Conservation (phyloP, 2,797 vertebrate genomes). For the Coreius guichenoti region DNA sequence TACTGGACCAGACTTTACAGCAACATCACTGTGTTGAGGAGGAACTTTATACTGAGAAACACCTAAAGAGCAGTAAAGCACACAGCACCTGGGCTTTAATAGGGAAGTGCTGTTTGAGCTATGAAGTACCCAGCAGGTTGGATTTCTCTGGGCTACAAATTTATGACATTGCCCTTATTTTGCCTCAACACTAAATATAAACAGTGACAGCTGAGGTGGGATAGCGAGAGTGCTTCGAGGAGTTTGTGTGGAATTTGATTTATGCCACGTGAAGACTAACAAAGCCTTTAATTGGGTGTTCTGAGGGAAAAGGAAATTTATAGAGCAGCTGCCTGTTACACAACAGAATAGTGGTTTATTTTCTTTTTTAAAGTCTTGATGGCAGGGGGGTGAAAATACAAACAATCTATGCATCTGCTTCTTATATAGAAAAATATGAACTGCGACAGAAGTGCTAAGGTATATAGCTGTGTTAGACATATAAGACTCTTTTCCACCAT, state of each 20-base stretch:
- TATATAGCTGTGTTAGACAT: background rate
- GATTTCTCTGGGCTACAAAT: constrained; percentile 63
- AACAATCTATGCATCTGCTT: constrained; percentile 31
- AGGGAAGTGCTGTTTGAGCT: constrained; percentile 24
- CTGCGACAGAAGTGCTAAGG: background rate
- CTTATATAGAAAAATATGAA: constrained; percentile 8
- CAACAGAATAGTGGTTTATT: constrained; percentile 51
- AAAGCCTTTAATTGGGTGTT: constrained; percentile 67
- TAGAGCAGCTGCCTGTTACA: constrained; percentile 62
- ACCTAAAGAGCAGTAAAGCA: constrained; percentile 32
- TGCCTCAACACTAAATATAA: constrained; percentile 74
- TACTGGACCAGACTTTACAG: constrained; percentile 54
- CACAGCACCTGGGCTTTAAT: constrained; percentile 51
- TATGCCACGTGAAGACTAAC: constrained; percentile 66
- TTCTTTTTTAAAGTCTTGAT: constrained; percentile 51
- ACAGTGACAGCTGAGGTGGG: constrained; percentile 74
- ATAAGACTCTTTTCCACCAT: background rate
- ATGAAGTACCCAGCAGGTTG: constrained; percentile 62
- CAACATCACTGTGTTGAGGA: constrained; percentile 43
- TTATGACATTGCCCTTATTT: constrained; percentile 65
- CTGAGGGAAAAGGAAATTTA: constrained; percentile 61
- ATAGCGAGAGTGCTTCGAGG: constrained; percentile 64
- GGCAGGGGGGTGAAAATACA: constrained; percentile 24
- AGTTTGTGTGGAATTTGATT: constrained; percentile 70
- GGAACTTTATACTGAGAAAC: constrained; percentile 45